Evolutionary conservation across 2,888 invertebrate genomes (phyloP), one percentile per base, ranked within the genome.

Genomic region (Ennomos fuscantarius): DNA sequence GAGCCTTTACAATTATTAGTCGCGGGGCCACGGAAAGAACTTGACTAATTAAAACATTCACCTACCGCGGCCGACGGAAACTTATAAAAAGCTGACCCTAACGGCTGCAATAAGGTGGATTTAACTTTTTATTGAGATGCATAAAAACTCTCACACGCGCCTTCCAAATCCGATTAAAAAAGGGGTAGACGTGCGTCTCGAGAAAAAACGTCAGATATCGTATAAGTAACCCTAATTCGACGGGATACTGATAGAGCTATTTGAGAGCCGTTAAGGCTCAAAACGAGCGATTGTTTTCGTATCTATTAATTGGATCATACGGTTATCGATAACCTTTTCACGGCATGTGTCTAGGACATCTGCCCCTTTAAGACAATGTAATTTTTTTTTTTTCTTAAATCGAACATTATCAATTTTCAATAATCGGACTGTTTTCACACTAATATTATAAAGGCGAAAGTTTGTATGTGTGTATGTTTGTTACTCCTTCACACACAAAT

Each of bases 261-360:
- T 89, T 84, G 86, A 81, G 66, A 68, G 81, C 83, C 81, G 82
- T 79, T 82, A 84, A 83, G 79, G 77, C 74, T 75, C 78, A 73
- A 76, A 81, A 79, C 81, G 78, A 71, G 66, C 85, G 85, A 87
- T 89, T 89, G 88, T 89, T 87, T 87, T 87, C 78, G 79, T 89
- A 91, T 89, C 89, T 81, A 87, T 91, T 92, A 92, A 92, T 92
- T 91, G 90, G 91, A 90, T 92, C 86, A 82, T 82, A 86, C 84
- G 81, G 84, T 89, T 88, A 92, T 90, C 91, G 89, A 92, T 92
- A 88, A 90, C 86, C 83, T 82, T 81, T 80, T 70, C 71, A 65
- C 73, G 74, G 85, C 84, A 87, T 86, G 86, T 88, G 87, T 80
- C 74, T 79, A 43, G 68, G 78, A 77, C 92, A 92, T 88, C 92